Evolutionary conservation across 2,113 vertebrate genomes (phyloP).

Genomic region (Anoura caudifer): DNA sequence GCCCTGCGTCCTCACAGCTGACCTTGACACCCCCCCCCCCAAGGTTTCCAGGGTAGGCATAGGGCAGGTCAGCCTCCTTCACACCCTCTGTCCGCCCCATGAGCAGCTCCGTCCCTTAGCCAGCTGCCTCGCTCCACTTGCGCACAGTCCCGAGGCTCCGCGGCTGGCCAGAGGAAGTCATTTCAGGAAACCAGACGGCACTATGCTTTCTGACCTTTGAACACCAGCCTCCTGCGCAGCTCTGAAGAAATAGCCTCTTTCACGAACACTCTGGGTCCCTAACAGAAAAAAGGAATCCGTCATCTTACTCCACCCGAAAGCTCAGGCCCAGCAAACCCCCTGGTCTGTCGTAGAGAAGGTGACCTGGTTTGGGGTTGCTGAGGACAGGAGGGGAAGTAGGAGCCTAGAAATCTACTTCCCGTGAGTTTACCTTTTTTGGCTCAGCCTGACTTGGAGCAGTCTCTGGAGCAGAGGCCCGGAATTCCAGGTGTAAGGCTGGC

Average conservation of each 20-base stretch:
- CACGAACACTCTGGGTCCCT: not conserved
- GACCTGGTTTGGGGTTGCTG: not conserved
- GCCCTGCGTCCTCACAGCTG: not conserved
- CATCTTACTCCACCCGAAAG: not conserved
- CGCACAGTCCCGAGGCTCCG: not conserved
- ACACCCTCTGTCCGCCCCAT: not conserved
- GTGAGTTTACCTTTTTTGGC: not conserved
- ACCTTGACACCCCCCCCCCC: not conserved
- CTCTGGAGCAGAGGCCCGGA: slow-evolving; percentile 61
- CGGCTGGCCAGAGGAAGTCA: not conserved
- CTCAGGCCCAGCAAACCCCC: not conserved
- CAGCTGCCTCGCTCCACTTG: not conserved
- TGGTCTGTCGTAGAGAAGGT: not conserved
- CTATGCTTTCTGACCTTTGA: not conserved
- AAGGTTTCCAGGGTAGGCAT: not conserved
- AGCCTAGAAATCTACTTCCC: not conserved
- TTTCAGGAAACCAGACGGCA: not conserved
- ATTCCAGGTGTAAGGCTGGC: slow-evolving; percentile 62
- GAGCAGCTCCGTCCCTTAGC: not conserved
- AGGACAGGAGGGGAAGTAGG: not conserved
- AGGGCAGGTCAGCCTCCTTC: not conserved
- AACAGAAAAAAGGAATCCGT: not conserved
- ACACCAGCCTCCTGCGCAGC: not conserved
- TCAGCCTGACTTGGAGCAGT: slow-evolving; percentile 47
- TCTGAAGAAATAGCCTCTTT: not conserved